These are phyloP conservation scores for Zosterops hypoxanthus DNA, from an alignment of 2,113 vertebrate genomes.

Conservation along the genomic window DNA sequence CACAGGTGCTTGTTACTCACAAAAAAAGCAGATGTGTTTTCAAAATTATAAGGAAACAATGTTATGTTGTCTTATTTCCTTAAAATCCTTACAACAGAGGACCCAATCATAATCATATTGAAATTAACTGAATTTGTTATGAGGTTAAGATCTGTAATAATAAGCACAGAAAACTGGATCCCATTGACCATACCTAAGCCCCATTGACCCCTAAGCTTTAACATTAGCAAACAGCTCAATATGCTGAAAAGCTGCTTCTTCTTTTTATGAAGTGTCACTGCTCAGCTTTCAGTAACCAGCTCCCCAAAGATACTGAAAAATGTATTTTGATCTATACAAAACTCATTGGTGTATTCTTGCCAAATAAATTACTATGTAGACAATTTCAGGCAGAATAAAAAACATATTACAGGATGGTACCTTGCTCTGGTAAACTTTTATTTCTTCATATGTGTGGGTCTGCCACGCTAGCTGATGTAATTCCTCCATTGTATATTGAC, in stretches of 20 bases:
- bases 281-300: not conserved
- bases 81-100: not conserved
- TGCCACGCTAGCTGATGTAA: conserved; percentile 98
- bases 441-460: conserved; percentile 97
- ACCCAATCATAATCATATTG: not conserved
- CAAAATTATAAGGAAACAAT: not conserved
- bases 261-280: not conserved
- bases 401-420: conserved; percentile 62
- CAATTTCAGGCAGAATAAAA: not conserved
- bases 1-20: not conserved
- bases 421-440: conserved; percentile 99
- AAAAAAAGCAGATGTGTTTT: not conserved
- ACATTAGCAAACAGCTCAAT: not conserved
- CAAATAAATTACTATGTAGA: not conserved
- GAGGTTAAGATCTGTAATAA: not conserved
- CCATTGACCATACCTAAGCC: not conserved
- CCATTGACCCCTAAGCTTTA: not conserved
- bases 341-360: not conserved
- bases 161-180: not conserved
- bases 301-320: not conserved
- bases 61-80: not conserved
- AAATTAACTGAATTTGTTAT: not conserved
- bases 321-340: not conserved
- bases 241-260: not conserved
- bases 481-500: conserved; percentile 97